Percentiles rank a stretch among this genome's conserved stretches.
phyloP scores from a whole-genome alignment of 2,113 vertebrate species.

The Edolisoma coerulescens region DNA sequence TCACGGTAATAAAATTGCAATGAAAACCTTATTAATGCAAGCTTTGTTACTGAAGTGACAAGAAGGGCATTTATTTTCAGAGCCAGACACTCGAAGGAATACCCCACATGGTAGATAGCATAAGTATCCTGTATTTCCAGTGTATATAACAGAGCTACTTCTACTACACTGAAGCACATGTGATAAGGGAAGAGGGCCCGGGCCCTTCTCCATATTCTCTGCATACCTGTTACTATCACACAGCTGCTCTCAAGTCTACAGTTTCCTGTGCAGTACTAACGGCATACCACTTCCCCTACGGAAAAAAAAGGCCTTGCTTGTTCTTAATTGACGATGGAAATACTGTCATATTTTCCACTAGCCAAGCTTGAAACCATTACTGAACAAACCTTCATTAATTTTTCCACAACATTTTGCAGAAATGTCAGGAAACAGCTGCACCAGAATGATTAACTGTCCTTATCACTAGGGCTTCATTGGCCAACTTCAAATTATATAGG shows the following conservation, averaged over 20 bases:
- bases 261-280: conserved; percentile 81
- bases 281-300: conserved; percentile 79
- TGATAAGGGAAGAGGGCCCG: background rate
- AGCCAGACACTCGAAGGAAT: background rate
- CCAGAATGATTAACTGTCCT: conserved; percentile 76
- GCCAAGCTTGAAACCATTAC: conserved; percentile 84
- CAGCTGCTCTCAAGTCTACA: conserved; percentile 72
- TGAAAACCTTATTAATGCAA: background rate
- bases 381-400: conserved; percentile 85
- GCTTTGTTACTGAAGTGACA: background rate
- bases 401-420: conserved; percentile 91
- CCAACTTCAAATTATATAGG: conserved; percentile 8
- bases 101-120: background rate
- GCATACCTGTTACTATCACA: conserved; percentile 60
- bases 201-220: conserved; percentile 17
- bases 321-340: conserved; percentile 86
- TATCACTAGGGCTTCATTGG: conserved; percentile 60
- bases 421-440: conserved; percentile 86
- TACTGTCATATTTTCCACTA: conserved; percentile 89
- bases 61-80: background rate
- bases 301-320: conserved; percentile 71
- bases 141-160: background rate
- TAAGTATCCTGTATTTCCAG: background rate
- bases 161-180: background rate
- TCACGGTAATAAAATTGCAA: background rate